These are phyloP conservation scores for Podilymbus podiceps DNA, from an alignment of 2,113 vertebrate species.

Conservation along the genomic window DNA sequence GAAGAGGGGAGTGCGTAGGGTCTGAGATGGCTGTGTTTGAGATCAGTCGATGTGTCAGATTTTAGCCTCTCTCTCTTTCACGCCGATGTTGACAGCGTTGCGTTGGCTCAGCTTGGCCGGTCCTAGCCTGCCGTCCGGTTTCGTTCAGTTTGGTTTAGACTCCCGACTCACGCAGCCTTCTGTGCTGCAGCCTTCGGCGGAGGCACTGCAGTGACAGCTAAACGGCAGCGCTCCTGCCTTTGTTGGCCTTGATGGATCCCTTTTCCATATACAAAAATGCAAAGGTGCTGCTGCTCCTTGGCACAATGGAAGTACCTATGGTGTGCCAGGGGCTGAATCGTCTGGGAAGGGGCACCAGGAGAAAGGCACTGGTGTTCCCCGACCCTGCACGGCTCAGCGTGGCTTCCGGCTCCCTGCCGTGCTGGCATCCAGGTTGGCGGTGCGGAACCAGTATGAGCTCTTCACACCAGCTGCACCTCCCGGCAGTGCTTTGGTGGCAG, in stretches of 20 bases:
- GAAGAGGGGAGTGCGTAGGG: background rate
- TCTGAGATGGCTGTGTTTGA: background rate
- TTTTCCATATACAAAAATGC: background rate
- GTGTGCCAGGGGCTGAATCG: background rate
- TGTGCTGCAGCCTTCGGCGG: background rate
- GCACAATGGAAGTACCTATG: background rate
- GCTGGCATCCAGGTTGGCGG: background rate
- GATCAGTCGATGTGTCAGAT: background rate
- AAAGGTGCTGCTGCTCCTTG: background rate
- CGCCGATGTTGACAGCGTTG: background rate
- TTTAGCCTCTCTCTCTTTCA: background rate
- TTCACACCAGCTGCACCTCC: background rate
- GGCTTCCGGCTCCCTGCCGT: background rate
- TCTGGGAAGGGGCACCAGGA: background rate
- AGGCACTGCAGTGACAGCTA: background rate
- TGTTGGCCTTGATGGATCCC: background rate
- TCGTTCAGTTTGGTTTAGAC: background rate
- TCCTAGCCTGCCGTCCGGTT: background rate
- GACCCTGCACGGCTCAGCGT: rapidly evolving
- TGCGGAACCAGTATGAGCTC: background rate
- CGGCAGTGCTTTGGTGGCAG: background rate
- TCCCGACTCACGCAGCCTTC: background rate
- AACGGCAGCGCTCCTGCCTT: background rate
- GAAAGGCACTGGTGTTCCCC: background rate
- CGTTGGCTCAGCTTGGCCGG: background rate